Evolutionary conservation across 2,113 vertebrate genomes (phyloP).

Genomic region (Cercocebus atys): DNA sequence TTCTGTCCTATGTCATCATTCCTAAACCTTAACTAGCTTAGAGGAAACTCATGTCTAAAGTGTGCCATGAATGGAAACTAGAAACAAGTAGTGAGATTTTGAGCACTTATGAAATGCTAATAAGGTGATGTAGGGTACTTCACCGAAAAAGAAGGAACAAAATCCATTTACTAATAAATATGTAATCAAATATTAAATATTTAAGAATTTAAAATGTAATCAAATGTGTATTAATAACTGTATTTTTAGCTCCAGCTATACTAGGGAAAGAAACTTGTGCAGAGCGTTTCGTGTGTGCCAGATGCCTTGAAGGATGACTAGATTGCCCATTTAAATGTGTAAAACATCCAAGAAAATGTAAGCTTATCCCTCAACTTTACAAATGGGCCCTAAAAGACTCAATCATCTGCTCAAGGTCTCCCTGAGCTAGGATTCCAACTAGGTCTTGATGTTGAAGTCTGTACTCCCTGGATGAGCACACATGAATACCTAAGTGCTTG

Average conservation of each 20-base stretch:
- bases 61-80: not conserved
- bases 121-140: not conserved
- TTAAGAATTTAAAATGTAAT: too few species aligned
- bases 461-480: not conserved
- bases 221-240: not conserved
- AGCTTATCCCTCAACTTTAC: not conserved
- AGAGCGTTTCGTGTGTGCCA: not conserved
- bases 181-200: not conserved
- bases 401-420: not conserved
- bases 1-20: not conserved
- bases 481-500: not conserved
- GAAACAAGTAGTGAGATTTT: not conserved
- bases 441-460: not conserved
- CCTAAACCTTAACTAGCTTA: not conserved
- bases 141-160: not conserved
- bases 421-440: not conserved
- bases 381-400: not conserved
- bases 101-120: not conserved
- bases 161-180: not conserved
- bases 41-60: not conserved
- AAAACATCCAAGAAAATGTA: not conserved
- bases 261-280: not conserved
- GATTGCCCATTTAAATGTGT: not conserved
- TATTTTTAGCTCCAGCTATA: not conserved
- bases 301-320: not conserved